Base-by-base conservation (phyloP, 1,140 invertebrate genomes). In the Andricus grossulariae region DNA sequence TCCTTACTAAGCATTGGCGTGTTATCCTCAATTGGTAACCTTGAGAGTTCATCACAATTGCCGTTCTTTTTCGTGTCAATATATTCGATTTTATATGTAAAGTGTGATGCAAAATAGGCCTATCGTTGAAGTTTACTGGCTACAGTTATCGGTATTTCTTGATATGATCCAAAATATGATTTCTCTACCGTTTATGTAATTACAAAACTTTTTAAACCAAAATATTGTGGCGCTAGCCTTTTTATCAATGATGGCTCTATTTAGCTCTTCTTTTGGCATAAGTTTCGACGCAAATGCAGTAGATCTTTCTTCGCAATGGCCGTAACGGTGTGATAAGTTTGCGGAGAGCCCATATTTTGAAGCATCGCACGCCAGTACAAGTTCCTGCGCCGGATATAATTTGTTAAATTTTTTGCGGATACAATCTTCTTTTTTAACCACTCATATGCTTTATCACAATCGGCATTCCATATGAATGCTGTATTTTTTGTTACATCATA, bases 321-420 rank as follows among this genome's bases (percentile, higher is more conserved):
- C 25, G 25, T 25, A 25, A 25, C 25, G 25, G 25, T 25, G 25
- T 3, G 25, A 25, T 25, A 1, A 25, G 25, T 2, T 25, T 25
- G 25, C 25, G 25, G 74, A 54, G 12, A 78, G 12, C 7, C 79
- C 81, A 32, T 72, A 70, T 13, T 57, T 11, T 70, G 76, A 83
- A 6, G 80, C 81, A 72, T 86, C 77, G 70, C 70, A 75, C 32
- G 72, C 78, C 66, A 83, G 71, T 39, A 75, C 45, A 19, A 85
- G 54, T 19, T 81, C 73, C 71, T 79, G 13, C 11, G 79, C 66
- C 15, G 81, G 82, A 55, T 87, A 54, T 78, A 86, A 72, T 85
- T 82, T 11, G 74, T 77, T 15, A 87, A 75, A 25, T 85, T 78
- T 73, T 71, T 70, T 16, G 78, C 76, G 5, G 85, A 87, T 39